Evolutionary conservation across 1,140 invertebrate species (phyloP), one percentile per base, ranked within the genome.

Genomic region (Drosophila eugracilis): DNA sequence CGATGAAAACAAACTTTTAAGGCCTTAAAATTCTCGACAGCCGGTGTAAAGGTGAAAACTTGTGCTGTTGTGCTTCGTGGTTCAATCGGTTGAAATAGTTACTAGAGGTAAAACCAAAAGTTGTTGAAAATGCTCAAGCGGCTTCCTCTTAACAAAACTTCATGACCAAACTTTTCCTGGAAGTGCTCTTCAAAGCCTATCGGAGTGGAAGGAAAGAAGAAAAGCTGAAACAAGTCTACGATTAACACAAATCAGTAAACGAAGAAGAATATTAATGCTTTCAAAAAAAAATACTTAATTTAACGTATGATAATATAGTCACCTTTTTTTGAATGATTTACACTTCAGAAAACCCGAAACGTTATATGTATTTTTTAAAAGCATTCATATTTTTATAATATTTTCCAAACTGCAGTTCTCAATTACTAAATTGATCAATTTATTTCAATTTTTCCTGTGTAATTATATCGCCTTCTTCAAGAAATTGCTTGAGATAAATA

Each of bases 21-120:
- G 26, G 24, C 36, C 12, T 24, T 28, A 53, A 67, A 66, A 48
- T 28, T 41, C 17, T 26, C 19, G 21, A 63, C 44, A 30, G 50
- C 15, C 32, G n/a, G n/a, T n/a, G n/a, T 34, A 21, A 19, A 41
- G 63, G 34, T 65, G 45, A 42, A 67, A 66, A 62, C 55, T 67
- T 52, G 12, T 39, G 4, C 22, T 17, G 30, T 21, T 5, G 21
- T 30, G 17, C 44, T 32, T 22, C 9, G 32, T 15, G 36, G 63
- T 50, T 66, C 36, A 67, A 42, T 66, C 28, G 28, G 60, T 22
- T 32, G 60, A 26, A 53, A 67, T 63, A 24, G 62, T 66, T 52
- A 52, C 63, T 34, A 22, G 15, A n/a, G 15, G 10, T 22, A 52
- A 34, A 53, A 55, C 10, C 28, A 15, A 24, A 54, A 58, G 49